phyloP scores from a whole-genome alignment of 2,113 vertebrate genomes.

The Pao palembangensis region DNA sequence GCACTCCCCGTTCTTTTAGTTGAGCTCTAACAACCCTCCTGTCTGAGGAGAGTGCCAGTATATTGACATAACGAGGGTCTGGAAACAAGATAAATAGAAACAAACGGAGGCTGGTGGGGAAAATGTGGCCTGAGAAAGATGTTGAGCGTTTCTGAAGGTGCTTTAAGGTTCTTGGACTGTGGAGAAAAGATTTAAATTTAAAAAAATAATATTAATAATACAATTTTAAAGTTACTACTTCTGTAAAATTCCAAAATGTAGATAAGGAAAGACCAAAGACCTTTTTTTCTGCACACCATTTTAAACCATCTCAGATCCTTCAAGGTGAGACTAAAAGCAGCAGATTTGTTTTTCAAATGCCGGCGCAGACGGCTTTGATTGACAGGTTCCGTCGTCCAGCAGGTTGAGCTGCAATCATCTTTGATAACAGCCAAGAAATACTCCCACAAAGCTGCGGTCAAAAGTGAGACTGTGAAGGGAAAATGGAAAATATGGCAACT shows the following conservation, averaged over 20 bases:
- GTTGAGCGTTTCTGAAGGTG: too few relatives aligned
- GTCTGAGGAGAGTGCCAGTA: slow-evolving; percentile 32
- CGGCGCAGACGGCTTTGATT: too few relatives aligned
- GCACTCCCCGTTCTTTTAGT: slow-evolving; percentile 51
- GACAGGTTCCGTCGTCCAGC: too few relatives aligned
- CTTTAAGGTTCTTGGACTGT: too few relatives aligned
- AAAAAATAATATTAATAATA: too few relatives aligned
- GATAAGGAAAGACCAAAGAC: too few relatives aligned
- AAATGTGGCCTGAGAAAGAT: slow-evolving; percentile 1
- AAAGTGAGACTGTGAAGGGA: neutral
- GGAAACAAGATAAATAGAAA: slow-evolving; percentile 50
- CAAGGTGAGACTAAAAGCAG: neutral
- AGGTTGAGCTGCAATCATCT: neutral
- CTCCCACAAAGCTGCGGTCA: neutral
- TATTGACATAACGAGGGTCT: slow-evolving; percentile 50
- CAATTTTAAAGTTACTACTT: too few relatives aligned
- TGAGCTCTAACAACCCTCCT: slow-evolving; percentile 35
- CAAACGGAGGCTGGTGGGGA: slow-evolving; percentile 17
- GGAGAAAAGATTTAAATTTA: too few relatives aligned
- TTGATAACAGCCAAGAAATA: neutral
- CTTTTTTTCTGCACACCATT: too few relatives aligned
- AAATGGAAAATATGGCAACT: neutral
- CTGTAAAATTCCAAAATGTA: too few relatives aligned
- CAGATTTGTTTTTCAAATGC: too few relatives aligned
- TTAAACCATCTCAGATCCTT: too few relatives aligned